These are phyloP conservation scores for Cryptus armator DNA, from an alignment of 2,888 invertebrate genomes.

Conservation along the genomic window DNA sequence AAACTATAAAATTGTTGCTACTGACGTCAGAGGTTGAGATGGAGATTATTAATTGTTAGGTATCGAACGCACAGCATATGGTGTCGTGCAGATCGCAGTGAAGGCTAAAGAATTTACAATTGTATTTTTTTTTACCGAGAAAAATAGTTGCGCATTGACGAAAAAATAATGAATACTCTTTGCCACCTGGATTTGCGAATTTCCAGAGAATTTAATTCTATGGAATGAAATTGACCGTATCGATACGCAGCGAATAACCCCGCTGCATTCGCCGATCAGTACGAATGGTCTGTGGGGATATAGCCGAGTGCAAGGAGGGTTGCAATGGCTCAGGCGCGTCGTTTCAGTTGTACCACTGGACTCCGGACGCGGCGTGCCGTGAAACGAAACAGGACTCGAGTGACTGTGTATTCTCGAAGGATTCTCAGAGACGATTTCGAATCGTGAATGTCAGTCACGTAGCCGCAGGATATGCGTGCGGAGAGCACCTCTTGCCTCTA, in stretches of 20 bases:
- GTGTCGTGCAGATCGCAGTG: background rate
- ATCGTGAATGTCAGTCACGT: constrained; percentile 68
- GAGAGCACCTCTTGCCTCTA: constrained; percentile 60
- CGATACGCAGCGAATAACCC: background rate
- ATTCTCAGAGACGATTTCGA: constrained; percentile 55
- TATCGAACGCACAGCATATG: background rate
- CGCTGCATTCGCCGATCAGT: background rate
- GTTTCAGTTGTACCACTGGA: constrained; percentile 49
- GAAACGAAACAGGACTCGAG: constrained; percentile 70
- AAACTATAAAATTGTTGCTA: constrained; percentile 35
- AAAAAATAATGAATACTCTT: background rate
- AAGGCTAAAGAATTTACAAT: background rate
- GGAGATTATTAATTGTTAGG: constrained; percentile 1
- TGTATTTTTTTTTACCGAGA: background rate
- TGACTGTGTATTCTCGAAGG: constrained; percentile 35
- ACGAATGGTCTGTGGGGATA: constrained; percentile 12
- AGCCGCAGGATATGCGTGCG: constrained; percentile 68
- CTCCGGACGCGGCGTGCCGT: constrained; percentile 61
- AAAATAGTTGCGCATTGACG: background rate
- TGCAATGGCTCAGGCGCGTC: constrained; percentile 73
- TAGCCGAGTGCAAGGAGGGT: constrained; percentile 68
- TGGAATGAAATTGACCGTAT: background rate
- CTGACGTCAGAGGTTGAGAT: constrained; percentile 9
- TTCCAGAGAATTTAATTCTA: background rate
- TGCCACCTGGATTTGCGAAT: background rate